Conservation (phyloP, 2,113 vertebrate genomes). For the Mormyrus lacerda region DNA sequence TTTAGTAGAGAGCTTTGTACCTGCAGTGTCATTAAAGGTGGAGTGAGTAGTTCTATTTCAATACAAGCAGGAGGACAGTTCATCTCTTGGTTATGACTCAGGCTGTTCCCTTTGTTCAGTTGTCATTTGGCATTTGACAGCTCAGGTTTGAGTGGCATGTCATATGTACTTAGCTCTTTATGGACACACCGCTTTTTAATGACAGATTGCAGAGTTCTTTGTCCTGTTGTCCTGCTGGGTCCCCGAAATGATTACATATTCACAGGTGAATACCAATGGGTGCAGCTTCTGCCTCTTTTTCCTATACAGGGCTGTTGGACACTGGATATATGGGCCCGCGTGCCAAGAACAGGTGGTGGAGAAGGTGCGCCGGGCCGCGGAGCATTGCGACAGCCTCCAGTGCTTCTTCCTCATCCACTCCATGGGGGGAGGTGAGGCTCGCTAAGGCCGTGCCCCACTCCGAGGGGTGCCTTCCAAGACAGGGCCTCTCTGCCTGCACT, state of each 20-base stretch:
- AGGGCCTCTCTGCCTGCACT: background rate
- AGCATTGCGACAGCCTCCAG: conserved; percentile 90
- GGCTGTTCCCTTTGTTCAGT: background rate
- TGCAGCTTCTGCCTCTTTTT: background rate
- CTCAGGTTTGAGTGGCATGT: background rate
- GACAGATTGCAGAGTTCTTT: background rate
- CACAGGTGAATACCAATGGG: background rate
- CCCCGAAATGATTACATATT: too few relatives aligned
- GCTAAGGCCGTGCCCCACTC: background rate
- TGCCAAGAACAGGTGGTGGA: conserved; percentile 82
- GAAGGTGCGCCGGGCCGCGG: conserved; percentile 75
- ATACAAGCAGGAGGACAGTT: background rate
- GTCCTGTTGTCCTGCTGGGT: background rate
- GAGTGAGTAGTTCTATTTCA: background rate
- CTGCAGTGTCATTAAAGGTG: background rate
- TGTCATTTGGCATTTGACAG: background rate
- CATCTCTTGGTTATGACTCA: background rate
- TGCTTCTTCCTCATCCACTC: conserved; percentile 95
- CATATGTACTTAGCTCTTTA: background rate
- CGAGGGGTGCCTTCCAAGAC: background rate
- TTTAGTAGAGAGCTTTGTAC: background rate
- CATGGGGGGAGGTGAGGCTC: conserved; percentile 87
- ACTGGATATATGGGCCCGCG: conserved; percentile 75
- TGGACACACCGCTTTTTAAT: background rate
- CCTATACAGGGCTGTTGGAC: conserved; percentile 78